Conservation (phyloP, 2,888 invertebrate species). For the Piscicola geometra region DNA sequence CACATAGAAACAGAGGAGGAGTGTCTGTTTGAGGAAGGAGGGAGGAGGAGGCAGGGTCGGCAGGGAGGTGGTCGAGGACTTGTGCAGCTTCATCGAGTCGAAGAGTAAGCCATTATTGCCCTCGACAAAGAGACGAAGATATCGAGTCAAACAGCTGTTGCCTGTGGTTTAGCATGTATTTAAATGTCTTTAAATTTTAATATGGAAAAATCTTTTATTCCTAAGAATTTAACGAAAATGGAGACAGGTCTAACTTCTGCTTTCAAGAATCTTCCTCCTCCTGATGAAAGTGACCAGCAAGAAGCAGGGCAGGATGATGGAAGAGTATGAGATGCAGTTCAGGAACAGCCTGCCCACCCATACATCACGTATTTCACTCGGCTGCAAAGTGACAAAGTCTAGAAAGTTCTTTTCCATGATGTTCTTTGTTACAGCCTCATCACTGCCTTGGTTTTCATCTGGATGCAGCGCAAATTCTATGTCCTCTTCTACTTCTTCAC, state of each 20-base stretch:
- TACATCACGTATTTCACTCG: conserved; percentile 46
- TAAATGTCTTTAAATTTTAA: no score
- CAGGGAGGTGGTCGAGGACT: not conserved
- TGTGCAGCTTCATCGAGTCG: conserved; percentile 23
- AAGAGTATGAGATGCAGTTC: conserved; percentile 80
- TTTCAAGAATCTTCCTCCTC: conserved; percentile 68
- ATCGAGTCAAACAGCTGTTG: conserved; percentile 47
- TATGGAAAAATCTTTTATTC: not conserved
- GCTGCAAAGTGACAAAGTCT: conserved; percentile 33
- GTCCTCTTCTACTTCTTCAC: no score
- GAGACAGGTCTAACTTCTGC: conserved; percentile 62
- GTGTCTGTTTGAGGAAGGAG: conserved; percentile 10
- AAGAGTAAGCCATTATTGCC: conserved; percentile 23
- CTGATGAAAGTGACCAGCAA: conserved; percentile 76
- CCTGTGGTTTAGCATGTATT: no score
- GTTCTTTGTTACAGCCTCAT: not conserved
- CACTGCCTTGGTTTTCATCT: no score
- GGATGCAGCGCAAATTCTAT: no score
- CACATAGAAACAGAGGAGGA: conserved; percentile 71
- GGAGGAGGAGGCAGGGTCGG: conserved; percentile 5
- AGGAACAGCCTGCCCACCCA: conserved; percentile 74
- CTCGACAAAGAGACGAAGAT: conserved; percentile 48
- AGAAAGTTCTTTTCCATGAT: not conserved
- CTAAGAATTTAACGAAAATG: not conserved
- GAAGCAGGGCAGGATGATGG: conserved; percentile 79